Base-by-base conservation (phyloP, 2,113 vertebrate genomes). In the Accipiter cooperii region DNA sequence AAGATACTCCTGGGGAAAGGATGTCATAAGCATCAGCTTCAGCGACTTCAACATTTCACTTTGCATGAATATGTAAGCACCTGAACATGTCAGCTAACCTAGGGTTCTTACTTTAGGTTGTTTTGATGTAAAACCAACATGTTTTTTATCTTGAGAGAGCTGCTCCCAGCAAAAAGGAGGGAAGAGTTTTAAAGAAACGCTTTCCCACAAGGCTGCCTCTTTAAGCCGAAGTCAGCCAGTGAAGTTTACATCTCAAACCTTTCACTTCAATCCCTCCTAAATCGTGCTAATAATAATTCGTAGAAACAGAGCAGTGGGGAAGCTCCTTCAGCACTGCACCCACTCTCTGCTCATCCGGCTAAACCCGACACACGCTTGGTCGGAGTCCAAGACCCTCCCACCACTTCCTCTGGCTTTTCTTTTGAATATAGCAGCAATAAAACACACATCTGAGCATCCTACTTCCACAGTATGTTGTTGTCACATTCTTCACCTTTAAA, bases 401-500 rank as follows among this genome's bases (percentile, higher is more conserved):
- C 91, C 44, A 26, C 90, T 87, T 95, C 90, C 70, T 69, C 63
- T 83, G 90, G 70, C 49, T 96, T 88, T 95, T 93, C 84, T 90
- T 76, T 83, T 46, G 74, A 93, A 66, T n/a, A 8, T 76, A 69
- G 78, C 90, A 94, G 84, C 63, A 79, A 79, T 76, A 57, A 93
- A 93, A 73, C 87, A 80, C 44, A 61, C 75, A 63, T 95, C 92
- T 83, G 92, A 96, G 96, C 96, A 90, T 95, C 96, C 95, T 90
- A 85, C 96, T 95, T 87, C 93, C 84, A 91, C 95, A 96, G 93
- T 85, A 91, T 96, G 96, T 94, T 95, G 93, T 95, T 96, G 92
- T 95, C 92, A 94, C 85, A 80, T 58, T 95, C 83, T 83, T 96
- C 96, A 97, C 96, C 96, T 97, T 96, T 80, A 90, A 90, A 86